Evolutionary conservation across 2,797 vertebrate genomes (phyloP), one percentile per base, ranked within the genome.

Genomic region (Limnodromus scolopaceus): DNA sequence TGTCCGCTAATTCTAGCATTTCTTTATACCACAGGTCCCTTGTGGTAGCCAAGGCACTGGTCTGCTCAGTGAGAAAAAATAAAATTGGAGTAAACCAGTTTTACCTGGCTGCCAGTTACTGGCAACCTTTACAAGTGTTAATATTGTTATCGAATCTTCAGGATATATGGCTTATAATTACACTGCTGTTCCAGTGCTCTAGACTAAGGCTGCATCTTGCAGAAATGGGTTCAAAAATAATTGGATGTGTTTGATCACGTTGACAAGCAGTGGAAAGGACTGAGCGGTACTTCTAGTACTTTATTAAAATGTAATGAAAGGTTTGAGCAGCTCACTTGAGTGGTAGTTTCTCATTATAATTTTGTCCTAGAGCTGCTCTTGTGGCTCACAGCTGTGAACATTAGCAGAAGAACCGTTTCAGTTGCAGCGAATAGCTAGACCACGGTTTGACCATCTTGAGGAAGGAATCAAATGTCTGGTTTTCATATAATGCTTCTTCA

Each of bases 1-100:
- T 93, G 74, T 95, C 94, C 88, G 34, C 81, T 96, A 96, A 94
- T 96, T 82, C 77, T 88, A 92, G 51, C 43, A 64, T 95, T 95
- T 87, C 66, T 93, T 93, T 89, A 57, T 76, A 70, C 84, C 80
- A 82, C 86, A 92, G 25, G 65, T 91, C 28, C 48, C 57, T 80
- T 82, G 74, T 83, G 86, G 74, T 93, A 92, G 63, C 48, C 1
- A 6, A 76, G 43, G 46, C 18, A 16, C n/a, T 80, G 23, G 65
- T 84, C 60, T 89, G 58, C 39, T 92, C 53, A 87, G 45, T 64
- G 43, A 60, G 63, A 82, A 87, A 93, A 93, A 92, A 74, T 80
- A 64, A 87, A 80, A 84, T 53, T 64, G 22, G 30, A 78, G 36
- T 88, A 82, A 87, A 48, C 30, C n/a, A 46, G 13, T 78, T 92